Evolutionary conservation across 2,113 vertebrate species (phyloP).

Genomic region (Vulpes ferrilata): DNA sequence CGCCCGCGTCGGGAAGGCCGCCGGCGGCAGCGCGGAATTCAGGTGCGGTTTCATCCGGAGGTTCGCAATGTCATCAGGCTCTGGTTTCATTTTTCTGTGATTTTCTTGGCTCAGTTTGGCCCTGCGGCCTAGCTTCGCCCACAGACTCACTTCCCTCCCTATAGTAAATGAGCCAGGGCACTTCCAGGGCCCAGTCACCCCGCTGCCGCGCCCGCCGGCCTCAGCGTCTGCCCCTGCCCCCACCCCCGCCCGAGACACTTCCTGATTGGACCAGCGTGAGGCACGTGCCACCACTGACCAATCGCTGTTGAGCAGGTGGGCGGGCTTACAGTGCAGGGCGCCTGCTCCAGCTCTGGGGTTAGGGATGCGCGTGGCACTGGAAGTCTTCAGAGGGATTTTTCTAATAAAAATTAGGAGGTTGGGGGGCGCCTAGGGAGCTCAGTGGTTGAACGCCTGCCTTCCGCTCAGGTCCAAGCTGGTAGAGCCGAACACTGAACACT

Average conservation of each 20-base stretch:
- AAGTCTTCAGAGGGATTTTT: slow-evolving; percentile 9
- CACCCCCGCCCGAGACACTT: not conserved
- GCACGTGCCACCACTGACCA: not conserved
- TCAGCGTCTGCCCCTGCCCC: too few relatives aligned
- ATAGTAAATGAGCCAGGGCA: not conserved
- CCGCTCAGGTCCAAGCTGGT: not conserved
- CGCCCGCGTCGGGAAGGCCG: not conserved
- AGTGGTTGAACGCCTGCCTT: too few relatives aligned
- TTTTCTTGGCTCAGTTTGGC: not conserved
- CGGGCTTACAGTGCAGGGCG: not conserved
- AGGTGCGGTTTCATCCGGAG: not conserved
- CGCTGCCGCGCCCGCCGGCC: too few relatives aligned
- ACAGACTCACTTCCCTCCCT: not conserved
- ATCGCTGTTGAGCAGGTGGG: not conserved
- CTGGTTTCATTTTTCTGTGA: not conserved
- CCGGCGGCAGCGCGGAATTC: not conserved
- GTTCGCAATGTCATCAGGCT: not conserved
- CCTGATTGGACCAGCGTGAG: not conserved
- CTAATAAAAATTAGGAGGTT: not conserved
- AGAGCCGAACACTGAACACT: not conserved
- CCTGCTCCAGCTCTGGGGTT: rapidly evolving
- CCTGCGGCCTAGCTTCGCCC: not conserved
- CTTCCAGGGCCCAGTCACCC: not conserved
- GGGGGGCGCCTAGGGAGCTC: too few relatives aligned
- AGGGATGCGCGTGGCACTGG: not conserved